Percentiles rank a stretch among this genome's conserved stretches.
These are phyloP conservation scores for Crotalus tigris DNA, from an alignment of 2,113 vertebrate genomes.

Conservation along the genomic window DNA sequence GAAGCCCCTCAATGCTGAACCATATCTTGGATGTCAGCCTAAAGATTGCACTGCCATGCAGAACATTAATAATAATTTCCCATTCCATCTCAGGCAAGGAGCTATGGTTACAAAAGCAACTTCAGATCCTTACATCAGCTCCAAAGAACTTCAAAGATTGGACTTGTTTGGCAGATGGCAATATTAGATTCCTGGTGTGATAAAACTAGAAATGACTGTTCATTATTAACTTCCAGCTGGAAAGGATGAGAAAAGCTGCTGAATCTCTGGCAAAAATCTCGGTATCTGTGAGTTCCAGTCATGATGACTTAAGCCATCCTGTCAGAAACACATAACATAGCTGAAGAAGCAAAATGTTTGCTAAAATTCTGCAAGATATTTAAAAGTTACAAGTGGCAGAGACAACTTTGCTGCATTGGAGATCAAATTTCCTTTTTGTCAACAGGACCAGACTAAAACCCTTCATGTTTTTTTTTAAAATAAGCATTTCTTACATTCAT, in stretches of 20 bases:
- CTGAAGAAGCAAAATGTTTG: not conserved
- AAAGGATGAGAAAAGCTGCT: too few relatives aligned
- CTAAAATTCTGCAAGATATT: not conserved
- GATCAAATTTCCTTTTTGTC: not conserved
- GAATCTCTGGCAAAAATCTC: not conserved
- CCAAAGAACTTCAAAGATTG: not conserved
- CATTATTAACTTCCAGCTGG: not conserved
- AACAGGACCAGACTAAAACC: not conserved
- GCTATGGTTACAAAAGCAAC: not conserved
- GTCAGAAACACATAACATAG: not conserved
- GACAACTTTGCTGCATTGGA: not conserved
- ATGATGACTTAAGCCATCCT: not conserved
- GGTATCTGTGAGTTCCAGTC: not conserved
- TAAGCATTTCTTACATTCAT: conserved; percentile 8
- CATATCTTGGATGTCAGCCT: not conserved
- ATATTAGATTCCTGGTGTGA: not conserved
- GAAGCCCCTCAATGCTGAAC: not conserved
- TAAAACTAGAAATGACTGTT: not conserved
- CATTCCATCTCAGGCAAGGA: not conserved
- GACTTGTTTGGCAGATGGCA: not conserved
- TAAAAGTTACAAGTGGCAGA: not conserved
- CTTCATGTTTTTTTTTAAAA: not conserved
- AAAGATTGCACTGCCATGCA: not conserved
- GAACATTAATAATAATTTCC: not conserved
- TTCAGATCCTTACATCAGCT: not conserved